Percentiles rank a stretch among this genome's conserved stretches.
phyloP scores from a whole-genome alignment of 1,140 invertebrate genomes.

The Hyphantria cunea region DNA sequence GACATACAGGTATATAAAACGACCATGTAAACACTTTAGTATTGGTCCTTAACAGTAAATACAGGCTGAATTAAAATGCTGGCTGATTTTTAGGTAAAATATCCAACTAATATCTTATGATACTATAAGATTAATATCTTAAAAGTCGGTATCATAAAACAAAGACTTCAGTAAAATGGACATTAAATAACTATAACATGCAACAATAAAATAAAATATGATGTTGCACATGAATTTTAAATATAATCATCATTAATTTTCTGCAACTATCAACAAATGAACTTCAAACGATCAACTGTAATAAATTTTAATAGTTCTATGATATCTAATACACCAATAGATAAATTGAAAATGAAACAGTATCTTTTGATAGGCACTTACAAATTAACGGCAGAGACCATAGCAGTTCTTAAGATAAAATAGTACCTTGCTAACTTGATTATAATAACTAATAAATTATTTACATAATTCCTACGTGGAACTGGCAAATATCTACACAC shows the following conservation, averaged over 20 bases:
- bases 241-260: slow-evolving; percentile 18
- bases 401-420: slow-evolving; percentile 40
- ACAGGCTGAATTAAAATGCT: slow-evolving; percentile 40
- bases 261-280: slow-evolving; percentile 15
- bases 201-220: slow-evolving; percentile 23
- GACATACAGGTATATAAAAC: slow-evolving; percentile 51
- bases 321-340: slow-evolving; percentile 29
- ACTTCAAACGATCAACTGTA: slow-evolving; percentile 17
- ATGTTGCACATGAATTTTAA: slow-evolving; percentile 6
- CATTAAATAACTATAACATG: slow-evolving; percentile 24
- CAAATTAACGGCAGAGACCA: slow-evolving; percentile 39
- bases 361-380: slow-evolving; percentile 40
- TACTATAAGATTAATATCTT: slow-evolving; percentile 7
- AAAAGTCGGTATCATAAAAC: too few species aligned
- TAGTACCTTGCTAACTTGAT: slow-evolving; percentile 40
- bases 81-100: slow-evolving; percentile 31
- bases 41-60: slow-evolving; percentile 53
- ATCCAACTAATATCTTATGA: slow-evolving; percentile 45
- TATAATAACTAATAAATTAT: slow-evolving; percentile 43
- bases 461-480: slow-evolving; percentile 47
- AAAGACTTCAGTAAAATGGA: too few species aligned
- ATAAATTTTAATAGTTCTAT: slow-evolving; percentile 25
- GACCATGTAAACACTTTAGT: slow-evolving; percentile 47
- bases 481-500: slow-evolving; percentile 59
- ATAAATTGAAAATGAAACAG: slow-evolving; percentile 19